Conservation (phyloP, 2,797 vertebrate genomes). For the Eulemur coronatus region DNA sequence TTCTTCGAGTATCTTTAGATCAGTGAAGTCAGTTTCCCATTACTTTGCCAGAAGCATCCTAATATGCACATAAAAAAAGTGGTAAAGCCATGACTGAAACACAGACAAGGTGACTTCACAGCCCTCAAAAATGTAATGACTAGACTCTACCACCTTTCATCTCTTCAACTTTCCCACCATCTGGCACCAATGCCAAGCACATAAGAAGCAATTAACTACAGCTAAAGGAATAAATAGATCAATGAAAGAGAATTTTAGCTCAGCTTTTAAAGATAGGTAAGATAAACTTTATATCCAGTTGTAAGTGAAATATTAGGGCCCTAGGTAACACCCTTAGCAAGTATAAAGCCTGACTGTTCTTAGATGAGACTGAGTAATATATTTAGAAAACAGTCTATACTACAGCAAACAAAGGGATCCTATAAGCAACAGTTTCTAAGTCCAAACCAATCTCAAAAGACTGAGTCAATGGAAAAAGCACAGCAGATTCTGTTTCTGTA, state of each 20-base stretch:
- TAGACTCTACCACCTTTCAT: background rate
- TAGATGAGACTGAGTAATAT: background rate
- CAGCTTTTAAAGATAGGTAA: conserved; percentile 1
- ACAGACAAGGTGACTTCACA: background rate
- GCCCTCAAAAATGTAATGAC: background rate
- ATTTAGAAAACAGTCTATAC: background rate
- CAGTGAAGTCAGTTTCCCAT: background rate
- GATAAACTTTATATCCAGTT: background rate
- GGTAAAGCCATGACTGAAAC: background rate
- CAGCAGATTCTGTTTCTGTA: background rate
- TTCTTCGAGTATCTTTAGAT: background rate
- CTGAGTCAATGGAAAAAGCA: background rate
- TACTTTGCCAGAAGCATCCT: background rate
- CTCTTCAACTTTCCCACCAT: background rate
- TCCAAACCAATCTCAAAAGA: conserved; percentile 3
- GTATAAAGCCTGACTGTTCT: background rate
- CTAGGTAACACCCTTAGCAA: background rate
- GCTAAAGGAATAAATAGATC: background rate
- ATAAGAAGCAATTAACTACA: background rate
- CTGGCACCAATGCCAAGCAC: background rate
- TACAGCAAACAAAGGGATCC: background rate
- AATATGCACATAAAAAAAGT: background rate
- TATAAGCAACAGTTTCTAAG: background rate
- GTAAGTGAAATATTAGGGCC: background rate
- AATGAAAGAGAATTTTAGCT: conserved; percentile 7